Evolutionary conservation across 2,797 vertebrate genomes (phyloP).

Genomic region (Clarias platycephalus): DNA sequence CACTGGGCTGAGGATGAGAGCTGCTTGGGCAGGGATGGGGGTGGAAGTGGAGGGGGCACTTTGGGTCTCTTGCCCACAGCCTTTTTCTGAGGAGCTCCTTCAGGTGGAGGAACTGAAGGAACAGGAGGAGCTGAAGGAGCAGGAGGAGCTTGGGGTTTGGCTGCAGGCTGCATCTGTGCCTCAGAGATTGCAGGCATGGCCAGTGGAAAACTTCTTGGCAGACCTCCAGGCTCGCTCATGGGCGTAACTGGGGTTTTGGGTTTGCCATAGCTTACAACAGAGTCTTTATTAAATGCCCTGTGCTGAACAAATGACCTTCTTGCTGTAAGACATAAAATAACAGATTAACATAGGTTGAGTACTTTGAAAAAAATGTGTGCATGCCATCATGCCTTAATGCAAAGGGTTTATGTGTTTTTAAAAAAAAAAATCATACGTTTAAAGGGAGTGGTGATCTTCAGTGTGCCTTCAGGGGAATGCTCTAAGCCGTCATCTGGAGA

Average conservation of each 20-base stretch:
- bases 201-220: constrained; percentile 12
- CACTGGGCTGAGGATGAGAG: constrained; percentile 49
- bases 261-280: constrained; percentile 60
- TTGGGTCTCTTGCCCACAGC: constrained; percentile 67
- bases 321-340: constrained; percentile 58
- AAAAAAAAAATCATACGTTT: constrained; percentile 66
- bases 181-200: constrained; percentile 28
- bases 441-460: constrained; percentile 57
- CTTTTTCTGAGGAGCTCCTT: constrained; percentile 65
- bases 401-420: not conserved
- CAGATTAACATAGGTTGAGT: not conserved
- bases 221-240: not conserved
- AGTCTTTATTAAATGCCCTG: constrained; percentile 46
- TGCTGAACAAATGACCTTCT: constrained; percentile 58
- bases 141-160: constrained; percentile 35
- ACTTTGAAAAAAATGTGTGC: not conserved
- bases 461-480: constrained; percentile 50
- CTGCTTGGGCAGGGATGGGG: constrained; percentile 62
- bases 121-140: constrained; percentile 6
- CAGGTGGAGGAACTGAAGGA: not conserved
- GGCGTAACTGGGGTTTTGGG: constrained; percentile 35
- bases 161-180: constrained; percentile 12
- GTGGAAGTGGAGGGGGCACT: constrained; percentile 75
- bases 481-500: constrained; percentile 57
- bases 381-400: not conserved